phyloP scores from a whole-genome alignment of 1,140 invertebrate genomes.

The Cydia splendana region DNA sequence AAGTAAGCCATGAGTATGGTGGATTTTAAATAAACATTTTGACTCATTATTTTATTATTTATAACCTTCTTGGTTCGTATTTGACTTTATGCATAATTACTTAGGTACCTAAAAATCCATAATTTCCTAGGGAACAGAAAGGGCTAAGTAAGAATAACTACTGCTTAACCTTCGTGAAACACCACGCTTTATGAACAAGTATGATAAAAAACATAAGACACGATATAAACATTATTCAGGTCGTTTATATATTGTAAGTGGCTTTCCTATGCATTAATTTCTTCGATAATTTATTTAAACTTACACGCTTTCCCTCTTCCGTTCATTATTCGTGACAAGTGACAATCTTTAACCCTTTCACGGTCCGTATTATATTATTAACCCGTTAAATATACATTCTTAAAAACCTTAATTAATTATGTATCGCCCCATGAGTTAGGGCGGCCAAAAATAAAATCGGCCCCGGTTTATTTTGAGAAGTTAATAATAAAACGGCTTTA shows the following conservation, averaged over 20 bases:
- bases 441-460: constrained; percentile 41
- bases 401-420: constrained; percentile 68
- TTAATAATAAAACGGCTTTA: constrained; percentile 31
- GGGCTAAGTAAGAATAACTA: no score
- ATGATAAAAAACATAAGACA: not conserved
- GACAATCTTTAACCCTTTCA: constrained; percentile 70
- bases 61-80: no score
- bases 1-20: no score
- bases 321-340: constrained; percentile 61
- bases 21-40: no score
- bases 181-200: not conserved
- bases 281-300: constrained; percentile 54
- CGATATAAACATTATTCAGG: not conserved
- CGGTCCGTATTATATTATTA: constrained; percentile 62
- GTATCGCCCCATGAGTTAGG: constrained; percentile 45
- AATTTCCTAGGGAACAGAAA: no score
- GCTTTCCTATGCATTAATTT: constrained; percentile 1
- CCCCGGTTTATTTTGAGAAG: constrained; percentile 34
- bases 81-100: no score
- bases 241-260: not conserved
- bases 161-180: no score
- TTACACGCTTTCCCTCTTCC: constrained; percentile 62
- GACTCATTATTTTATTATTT: no score
- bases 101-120: no score
- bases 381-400: constrained; percentile 65